These are phyloP conservation scores for Synergus gifuensis DNA, from an alignment of 2,888 invertebrate species.

Conservation along the genomic window DNA sequence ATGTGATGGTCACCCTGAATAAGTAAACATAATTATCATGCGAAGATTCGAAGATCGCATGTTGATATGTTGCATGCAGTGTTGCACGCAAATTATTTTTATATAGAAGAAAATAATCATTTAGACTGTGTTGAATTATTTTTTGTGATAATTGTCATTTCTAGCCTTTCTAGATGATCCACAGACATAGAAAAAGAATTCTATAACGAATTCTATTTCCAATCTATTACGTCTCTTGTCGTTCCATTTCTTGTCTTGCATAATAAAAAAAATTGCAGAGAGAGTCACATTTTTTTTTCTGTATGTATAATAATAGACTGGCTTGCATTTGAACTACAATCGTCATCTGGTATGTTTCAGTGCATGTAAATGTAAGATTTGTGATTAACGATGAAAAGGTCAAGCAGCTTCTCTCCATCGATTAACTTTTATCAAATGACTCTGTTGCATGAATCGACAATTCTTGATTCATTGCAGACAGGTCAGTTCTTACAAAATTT, in stretches of 20 bases:
- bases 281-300: neutral
- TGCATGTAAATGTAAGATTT: slow-evolving; percentile 33
- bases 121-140: too few relatives aligned
- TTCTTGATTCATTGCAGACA: neutral
- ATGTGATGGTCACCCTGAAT: too few relatives aligned
- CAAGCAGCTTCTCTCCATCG: slow-evolving; percentile 28
- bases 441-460: slow-evolving; percentile 4
- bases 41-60: neutral
- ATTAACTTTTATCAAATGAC: slow-evolving; percentile 24
- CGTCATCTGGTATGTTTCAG: slow-evolving; percentile 8
- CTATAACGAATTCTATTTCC: neutral
- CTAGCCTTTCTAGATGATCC: neutral
- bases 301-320: slow-evolving; percentile 2
- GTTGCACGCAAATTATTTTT: neutral
- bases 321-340: slow-evolving; percentile 8
- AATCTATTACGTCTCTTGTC: neutral
- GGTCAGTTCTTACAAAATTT: neutral
- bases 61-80: neutral
- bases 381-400: slow-evolving; percentile 36
- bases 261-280: slow-evolving; percentile 8
- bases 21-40: neutral
- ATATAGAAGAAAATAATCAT: neutral
- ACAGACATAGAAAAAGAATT: neutral
- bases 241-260: slow-evolving; percentile 15
- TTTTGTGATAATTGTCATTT: neutral